Base-by-base conservation (phyloP, 1,140 invertebrate species). In the Nephila pilipes region DNA sequence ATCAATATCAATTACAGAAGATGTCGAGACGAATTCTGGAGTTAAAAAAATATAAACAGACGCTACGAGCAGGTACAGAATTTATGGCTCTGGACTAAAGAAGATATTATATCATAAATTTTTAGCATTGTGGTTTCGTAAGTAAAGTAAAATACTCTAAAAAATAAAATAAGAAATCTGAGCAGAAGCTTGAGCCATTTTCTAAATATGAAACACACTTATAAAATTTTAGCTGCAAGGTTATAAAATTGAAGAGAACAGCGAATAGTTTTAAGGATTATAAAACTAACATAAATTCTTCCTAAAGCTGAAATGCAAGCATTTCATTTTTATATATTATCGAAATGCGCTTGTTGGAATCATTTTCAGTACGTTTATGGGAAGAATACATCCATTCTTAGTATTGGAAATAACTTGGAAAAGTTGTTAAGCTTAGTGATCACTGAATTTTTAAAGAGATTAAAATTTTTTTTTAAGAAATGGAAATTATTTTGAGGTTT, bases 1-100 rank as follows among this genome's bases (percentile, higher is more conserved):
- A 88, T 88, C 87, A 88, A 88, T 88, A 88, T 69, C 87, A 88
- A 88, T 88, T 88, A 88, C 87, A 88, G 87, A 25, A 32, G 54
- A 85, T 32, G 46, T 18, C 20, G 32, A 36, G 18, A 83, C 38
- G 38, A 83, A 83, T 54, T 25, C 69, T 6, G 38, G 18, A 60
- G 57, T 22, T 29, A 58, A 88, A 88, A 88, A 88, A 69, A 46
- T 22, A 54, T 65, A 25, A 25, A n/a, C 87, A 65, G 12, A 18
- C 29, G 87, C 29, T 38, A 22, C 38, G 22, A 75, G 60, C 87
- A 88, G 87, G 63, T 88, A 88, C 60, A 46, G 20, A 88, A 88
- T 88, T 88, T 88, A 88, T 88, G 58, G 36, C 87, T 25, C 4
- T 18, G 38, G 12, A 88, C 87, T 46, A 46, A 88, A 88, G 36